phyloP scores from a whole-genome alignment of 2,888 invertebrate genomes.

The Archaeoteleia sp. region DNA sequence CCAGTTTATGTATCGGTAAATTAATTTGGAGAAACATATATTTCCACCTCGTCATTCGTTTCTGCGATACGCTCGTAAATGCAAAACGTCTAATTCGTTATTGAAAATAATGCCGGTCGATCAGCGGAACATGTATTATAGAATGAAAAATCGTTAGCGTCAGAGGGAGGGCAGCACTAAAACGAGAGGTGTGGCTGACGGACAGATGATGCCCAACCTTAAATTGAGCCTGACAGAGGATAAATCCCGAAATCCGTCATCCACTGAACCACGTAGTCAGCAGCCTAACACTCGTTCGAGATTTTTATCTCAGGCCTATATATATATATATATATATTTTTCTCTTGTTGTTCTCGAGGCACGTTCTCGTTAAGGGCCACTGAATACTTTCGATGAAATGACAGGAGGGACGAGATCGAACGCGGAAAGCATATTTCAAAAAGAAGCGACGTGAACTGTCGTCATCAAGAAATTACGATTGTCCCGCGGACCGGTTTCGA shows the following conservation, averaged over 20 bases:
- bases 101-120: slow-evolving; percentile 40
- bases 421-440: slow-evolving; percentile 26
- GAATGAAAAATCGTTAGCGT: slow-evolving; percentile 40
- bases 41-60: too few relatives aligned
- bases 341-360: slow-evolving; percentile 55
- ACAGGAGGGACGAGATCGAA: slow-evolving; percentile 12
- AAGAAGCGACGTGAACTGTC: slow-evolving; percentile 27
- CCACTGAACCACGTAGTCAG: slow-evolving; percentile 60
- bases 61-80: slow-evolving; percentile 9
- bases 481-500: slow-evolving; percentile 39
- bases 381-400: slow-evolving; percentile 42
- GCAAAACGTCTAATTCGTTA: slow-evolving; percentile 21
- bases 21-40: too few relatives aligned
- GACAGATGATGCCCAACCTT: slow-evolving; percentile 54
- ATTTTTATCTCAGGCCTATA: slow-evolving; percentile 61
- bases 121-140: slow-evolving; percentile 33
- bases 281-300: slow-evolving; percentile 50
- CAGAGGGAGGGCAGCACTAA: neutral
- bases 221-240: slow-evolving; percentile 57
- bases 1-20: too few relatives aligned
- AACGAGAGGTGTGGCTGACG: slow-evolving; percentile 52
- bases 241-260: slow-evolving; percentile 56
- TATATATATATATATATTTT: slow-evolving; percentile 35
- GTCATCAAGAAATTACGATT: slow-evolving; percentile 46
- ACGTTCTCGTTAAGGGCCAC: slow-evolving; percentile 56